phyloP scores from a whole-genome alignment of 2,113 vertebrate genomes.

The Phyllostomus discolor region DNA sequence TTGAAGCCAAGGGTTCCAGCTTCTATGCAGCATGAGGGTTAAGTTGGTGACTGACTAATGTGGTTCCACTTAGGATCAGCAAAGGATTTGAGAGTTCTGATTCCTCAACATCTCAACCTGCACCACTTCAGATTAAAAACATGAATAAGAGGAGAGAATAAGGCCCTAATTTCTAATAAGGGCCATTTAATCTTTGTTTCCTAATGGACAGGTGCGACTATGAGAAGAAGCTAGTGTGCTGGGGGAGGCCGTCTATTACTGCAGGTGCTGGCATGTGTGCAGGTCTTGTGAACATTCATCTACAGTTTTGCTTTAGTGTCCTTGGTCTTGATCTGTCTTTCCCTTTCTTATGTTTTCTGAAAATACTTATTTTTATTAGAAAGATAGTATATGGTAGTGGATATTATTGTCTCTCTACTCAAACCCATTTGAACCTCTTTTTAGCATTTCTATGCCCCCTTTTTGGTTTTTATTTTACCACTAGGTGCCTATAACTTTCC shows the following conservation, averaged over 20 bases:
- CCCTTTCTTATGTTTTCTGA: not conserved
- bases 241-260: too few species aligned
- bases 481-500: not conserved
- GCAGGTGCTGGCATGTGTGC: not conserved
- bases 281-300: not conserved
- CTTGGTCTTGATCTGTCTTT: not conserved
- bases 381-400: not conserved
- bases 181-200: not conserved
- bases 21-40: not conserved
- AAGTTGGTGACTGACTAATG: not conserved
- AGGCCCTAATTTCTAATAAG: not conserved
- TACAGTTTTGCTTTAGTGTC: not conserved
- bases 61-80: not conserved
- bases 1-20: not conserved
- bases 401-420: not conserved
- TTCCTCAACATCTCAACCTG: not conserved
- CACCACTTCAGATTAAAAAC: not conserved
- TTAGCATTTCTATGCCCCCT: not conserved
- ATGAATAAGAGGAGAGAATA: not conserved
- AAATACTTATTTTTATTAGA: not conserved
- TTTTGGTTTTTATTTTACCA: not conserved
- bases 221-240: not conserved
- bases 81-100: not conserved
- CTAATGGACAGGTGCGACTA: not conserved
- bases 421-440: not conserved